These are phyloP conservation scores for Calidris pugnax DNA, from an alignment of 2,113 vertebrate species.

Conservation along the genomic window DNA sequence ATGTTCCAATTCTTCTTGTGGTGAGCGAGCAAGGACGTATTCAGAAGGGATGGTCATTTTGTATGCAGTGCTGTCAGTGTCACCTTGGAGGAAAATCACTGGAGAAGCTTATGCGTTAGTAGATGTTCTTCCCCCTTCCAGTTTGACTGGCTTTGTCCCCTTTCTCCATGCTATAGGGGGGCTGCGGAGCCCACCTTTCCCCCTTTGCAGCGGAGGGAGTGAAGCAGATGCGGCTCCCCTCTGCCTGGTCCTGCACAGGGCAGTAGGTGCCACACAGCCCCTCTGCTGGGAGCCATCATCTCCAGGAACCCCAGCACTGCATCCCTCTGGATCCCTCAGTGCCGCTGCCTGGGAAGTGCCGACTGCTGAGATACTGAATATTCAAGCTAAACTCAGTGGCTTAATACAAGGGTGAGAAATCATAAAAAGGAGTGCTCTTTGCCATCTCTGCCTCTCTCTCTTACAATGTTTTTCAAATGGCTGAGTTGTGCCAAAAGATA, in stretches of 20 bases:
- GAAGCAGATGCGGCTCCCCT: background rate
- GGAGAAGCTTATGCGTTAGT: background rate
- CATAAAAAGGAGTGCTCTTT: background rate
- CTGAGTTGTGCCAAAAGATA: background rate
- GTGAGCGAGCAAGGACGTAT: background rate
- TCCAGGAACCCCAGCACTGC: background rate
- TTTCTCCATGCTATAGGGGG: background rate
- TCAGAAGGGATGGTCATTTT: background rate
- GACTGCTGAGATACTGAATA: background rate
- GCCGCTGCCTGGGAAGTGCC: background rate
- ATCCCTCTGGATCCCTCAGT: background rate
- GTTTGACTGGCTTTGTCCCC: background rate
- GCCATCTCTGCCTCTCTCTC: background rate
- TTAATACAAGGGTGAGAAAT: slow-evolving; percentile 1
- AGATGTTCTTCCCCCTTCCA: background rate
- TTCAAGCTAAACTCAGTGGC: background rate
- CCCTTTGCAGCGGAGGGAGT: background rate
- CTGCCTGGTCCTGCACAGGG: background rate
- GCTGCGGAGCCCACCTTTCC: background rate
- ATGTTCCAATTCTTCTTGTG: background rate
- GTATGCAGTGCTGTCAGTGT: background rate
- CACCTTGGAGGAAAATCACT: background rate
- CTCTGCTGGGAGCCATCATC: background rate
- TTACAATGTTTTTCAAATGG: background rate
- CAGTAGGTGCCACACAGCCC: background rate